These are phyloP conservation scores for Xestia sexstrigata DNA, from an alignment of 2,888 invertebrate genomes.

Conservation along the genomic window DNA sequence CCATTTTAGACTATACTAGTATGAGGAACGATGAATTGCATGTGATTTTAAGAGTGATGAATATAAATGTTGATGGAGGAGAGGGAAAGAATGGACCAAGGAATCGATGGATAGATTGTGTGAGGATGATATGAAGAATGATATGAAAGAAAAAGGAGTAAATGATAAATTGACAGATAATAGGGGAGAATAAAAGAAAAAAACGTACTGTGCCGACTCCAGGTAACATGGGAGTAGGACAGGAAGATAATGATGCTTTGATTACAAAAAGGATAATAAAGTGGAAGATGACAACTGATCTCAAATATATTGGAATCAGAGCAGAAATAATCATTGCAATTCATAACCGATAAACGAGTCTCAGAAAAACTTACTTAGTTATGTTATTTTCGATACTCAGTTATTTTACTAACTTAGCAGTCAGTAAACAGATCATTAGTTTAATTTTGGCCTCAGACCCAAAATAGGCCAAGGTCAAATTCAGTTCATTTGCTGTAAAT, in stretches of 20 bases:
- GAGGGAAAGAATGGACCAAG: not conserved
- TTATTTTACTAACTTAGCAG: not conserved
- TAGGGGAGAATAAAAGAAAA: too few species aligned
- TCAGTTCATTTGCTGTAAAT: slow-evolving; percentile 1
- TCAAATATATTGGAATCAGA: not conserved
- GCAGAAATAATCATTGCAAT: not conserved
- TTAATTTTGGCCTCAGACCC: not conserved
- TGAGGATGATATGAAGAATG: too few species aligned
- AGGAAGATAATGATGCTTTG: not conserved
- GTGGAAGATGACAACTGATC: not conserved
- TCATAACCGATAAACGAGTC: not conserved
- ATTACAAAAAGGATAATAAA: not conserved
- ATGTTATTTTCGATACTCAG: not conserved
- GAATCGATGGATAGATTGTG: not conserved
- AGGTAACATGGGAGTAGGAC: not conserved
- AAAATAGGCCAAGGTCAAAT: slow-evolving; percentile 16
- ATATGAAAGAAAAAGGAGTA: not conserved
- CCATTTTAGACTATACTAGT: too few species aligned
- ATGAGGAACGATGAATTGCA: not conserved
- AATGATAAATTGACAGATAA: not conserved
- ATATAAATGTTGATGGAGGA: not conserved
- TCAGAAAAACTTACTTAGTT: not conserved
- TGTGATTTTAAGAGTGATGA: not conserved
- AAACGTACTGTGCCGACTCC: too few species aligned
- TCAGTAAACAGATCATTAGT: not conserved